Percentiles rank a stretch among this genome's conserved stretches.
phyloP scores from a whole-genome alignment of 2,888 invertebrate genomes.

The Merodon equestris region DNA sequence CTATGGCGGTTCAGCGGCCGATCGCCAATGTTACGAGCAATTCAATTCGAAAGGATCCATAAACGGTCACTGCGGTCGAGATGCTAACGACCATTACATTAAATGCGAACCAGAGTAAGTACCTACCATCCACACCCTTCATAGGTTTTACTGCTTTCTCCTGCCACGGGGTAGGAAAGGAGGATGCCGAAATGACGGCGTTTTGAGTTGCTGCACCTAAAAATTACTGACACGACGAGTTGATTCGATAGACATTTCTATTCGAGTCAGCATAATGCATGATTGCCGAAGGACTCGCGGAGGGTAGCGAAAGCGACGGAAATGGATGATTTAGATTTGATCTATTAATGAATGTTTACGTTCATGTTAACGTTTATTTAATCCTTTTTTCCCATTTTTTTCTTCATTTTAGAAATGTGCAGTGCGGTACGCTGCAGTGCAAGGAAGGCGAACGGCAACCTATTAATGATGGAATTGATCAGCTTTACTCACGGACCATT shows the following conservation, averaged over 20 bases:
- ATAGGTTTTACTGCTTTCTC: too few relatives aligned
- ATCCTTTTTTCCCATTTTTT: slow-evolving; percentile 8
- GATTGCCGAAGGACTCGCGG: background rate
- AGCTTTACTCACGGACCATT: slow-evolving; percentile 91
- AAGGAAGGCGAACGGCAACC: slow-evolving; percentile 92
- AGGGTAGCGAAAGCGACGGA: background rate
- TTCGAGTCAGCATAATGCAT: slow-evolving; percentile 20
- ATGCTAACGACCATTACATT: slow-evolving; percentile 85
- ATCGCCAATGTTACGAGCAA: slow-evolving; percentile 94
- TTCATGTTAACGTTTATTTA: slow-evolving; percentile 26
- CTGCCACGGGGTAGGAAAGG: background rate
- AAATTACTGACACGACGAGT: slow-evolving; percentile 46
- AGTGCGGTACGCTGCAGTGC: slow-evolving; percentile 97
- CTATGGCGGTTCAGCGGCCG: slow-evolving; percentile 88
- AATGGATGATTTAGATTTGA: slow-evolving; percentile 25
- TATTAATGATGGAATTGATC: slow-evolving; percentile 87
- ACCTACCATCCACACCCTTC: background rate
- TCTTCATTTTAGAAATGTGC: slow-evolving; percentile 85
- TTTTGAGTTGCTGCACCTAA: too few relatives aligned
- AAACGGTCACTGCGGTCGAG: slow-evolving; percentile 96
- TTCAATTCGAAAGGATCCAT: slow-evolving; percentile 97
- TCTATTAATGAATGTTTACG: slow-evolving; percentile 25
- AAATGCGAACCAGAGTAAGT: slow-evolving; percentile 93
- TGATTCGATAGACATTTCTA: slow-evolving; percentile 43
- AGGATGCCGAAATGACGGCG: too few relatives aligned